Base-by-base conservation (phyloP, 2,797 vertebrate species). In the Scomberomorus guttatus region DNA sequence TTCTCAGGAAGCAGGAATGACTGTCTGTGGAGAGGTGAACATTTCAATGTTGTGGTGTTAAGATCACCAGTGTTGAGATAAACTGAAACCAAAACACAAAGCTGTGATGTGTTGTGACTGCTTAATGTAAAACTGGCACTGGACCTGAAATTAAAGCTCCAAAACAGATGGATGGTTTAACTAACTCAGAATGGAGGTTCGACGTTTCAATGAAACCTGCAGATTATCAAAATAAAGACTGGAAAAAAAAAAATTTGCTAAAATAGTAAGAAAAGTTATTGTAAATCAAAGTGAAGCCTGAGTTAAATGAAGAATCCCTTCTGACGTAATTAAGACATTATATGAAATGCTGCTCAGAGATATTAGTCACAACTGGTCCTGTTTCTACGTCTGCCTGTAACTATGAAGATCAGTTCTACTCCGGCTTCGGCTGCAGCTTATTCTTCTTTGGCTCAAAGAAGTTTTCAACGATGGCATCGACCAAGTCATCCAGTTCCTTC, bases 391-490 rank as follows among this genome's bases (percentile, higher is more conserved):
- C 44, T 46, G 44, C 5, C 44, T 50, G 46, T 8, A 20, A 50
- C 8, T 50, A 7, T 50, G 18, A 20, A 7, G 18, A 10, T 58
- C 29, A 46, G 72, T 4, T 64, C 84, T 90, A 95, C 86, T 93
- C 88, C 1, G 91, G 88, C 32, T 93, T 97, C 25, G 96, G 92
- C 73, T 95, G 96, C 88, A 99, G 89, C 52, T 96, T 95, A 78
- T 99, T 98, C 89, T 98, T 98, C 79, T 96, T 89, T 63, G 98
- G 98, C 88, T 99, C 96, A 72, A 99, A 98, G 95, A 99, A 99
- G 88, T 97, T 85, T 76, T 98, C 95, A 91, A 99, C 90, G 60
- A 99, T 95, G 90, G 97, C 97, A 0, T 87, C 90, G 32, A 97
- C 97, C 83, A 99, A 66, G 51, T 96, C 94, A 68, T 97, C 94